Conservation (phyloP, 2,888 invertebrate species). For the Sicus ferrugineus region DNA sequence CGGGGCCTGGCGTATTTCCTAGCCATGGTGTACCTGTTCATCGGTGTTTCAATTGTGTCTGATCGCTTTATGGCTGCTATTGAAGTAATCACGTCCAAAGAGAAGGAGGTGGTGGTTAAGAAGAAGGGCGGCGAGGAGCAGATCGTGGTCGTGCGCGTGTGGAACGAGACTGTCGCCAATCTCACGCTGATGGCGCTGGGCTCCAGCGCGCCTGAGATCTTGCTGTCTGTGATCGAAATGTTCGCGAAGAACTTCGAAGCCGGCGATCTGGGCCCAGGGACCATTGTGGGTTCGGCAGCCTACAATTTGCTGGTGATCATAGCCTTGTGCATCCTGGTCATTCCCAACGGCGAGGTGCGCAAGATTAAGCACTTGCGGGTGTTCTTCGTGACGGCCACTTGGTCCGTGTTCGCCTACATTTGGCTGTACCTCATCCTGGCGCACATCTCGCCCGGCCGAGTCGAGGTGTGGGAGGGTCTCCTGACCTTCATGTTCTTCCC, state of each 20-base stretch:
- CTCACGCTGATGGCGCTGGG: constrained; percentile 98
- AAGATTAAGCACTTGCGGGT: constrained; percentile 95
- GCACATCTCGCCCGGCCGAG: constrained; percentile 83
- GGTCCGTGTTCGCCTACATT: constrained; percentile 98
- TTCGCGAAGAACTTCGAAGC: constrained; percentile 94
- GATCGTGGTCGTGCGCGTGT: constrained; percentile 90
- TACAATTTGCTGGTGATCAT: constrained; percentile 99
- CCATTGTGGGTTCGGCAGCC: constrained; percentile 98
- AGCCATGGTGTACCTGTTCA: constrained; percentile 90
- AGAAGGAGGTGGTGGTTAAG: constrained; percentile 91
- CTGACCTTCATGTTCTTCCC: constrained; percentile 97
- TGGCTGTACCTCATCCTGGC: constrained; percentile 97
- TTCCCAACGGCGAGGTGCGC: constrained; percentile 90
- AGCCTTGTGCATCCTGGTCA: constrained; percentile 90
- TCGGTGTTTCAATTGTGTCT: constrained; percentile 98
- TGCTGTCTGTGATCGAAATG: constrained; percentile 97
- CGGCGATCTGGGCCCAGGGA: constrained; percentile 96
- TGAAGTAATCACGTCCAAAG: constrained; percentile 98
- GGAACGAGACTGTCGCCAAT: constrained; percentile 99
- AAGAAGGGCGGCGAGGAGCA: constrained; percentile 87
- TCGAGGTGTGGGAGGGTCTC: constrained; percentile 97
- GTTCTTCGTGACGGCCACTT: constrained; percentile 96
- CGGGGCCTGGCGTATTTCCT: constrained; percentile 92
- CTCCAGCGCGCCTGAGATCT: constrained; percentile 97
- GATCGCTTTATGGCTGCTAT: constrained; percentile 99